These are phyloP conservation scores for Mastacembelus armatus DNA, from an alignment of 2,797 vertebrate species.

Conservation along the genomic window DNA sequence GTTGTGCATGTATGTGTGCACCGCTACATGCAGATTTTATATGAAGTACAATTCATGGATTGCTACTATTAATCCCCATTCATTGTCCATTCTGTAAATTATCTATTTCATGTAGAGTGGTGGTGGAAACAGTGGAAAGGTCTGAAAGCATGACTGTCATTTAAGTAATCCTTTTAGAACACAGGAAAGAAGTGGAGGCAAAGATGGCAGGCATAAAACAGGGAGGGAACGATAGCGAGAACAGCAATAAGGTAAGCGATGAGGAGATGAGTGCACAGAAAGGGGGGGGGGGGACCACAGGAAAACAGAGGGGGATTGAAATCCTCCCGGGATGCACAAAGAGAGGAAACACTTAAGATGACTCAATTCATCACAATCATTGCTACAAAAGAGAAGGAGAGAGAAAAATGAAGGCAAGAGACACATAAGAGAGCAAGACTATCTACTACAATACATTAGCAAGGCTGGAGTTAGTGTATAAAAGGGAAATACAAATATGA, in stretches of 20 bases:
- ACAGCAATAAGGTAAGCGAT: conserved; percentile 57
- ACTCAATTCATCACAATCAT: conserved; percentile 83
- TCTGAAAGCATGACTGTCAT: conserved; percentile 57
- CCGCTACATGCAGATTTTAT: conserved; percentile 45
- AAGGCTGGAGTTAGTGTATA: conserved; percentile 47
- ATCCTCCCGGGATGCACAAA: conserved; percentile 72
- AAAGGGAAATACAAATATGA: conserved; percentile 38
- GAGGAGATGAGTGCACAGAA: conserved; percentile 53
- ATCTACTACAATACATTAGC: conserved; percentile 67
- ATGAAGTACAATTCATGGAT: conserved; percentile 49
- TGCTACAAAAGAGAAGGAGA: conserved; percentile 55
- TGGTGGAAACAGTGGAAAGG: conserved; percentile 25
- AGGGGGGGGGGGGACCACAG: conserved; percentile 34
- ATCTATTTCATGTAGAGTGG: conserved; percentile 70
- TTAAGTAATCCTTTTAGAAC: conserved; percentile 64
- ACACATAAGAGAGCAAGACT: conserved; percentile 40
- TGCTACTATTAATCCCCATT: conserved; percentile 67
- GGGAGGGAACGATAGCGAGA: conserved; percentile 24
- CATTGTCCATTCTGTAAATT: conserved; percentile 61
- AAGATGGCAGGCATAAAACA: conserved; percentile 12
- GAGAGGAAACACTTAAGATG: conserved; percentile 82
- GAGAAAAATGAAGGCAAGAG: conserved; percentile 40
- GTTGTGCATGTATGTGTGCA: conserved; percentile 42
- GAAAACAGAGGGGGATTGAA: conserved; percentile 64
- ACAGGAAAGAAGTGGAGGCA: conserved; percentile 41